Conservation (phyloP, 2,888 invertebrate species). For the Tillus elongatus region DNA sequence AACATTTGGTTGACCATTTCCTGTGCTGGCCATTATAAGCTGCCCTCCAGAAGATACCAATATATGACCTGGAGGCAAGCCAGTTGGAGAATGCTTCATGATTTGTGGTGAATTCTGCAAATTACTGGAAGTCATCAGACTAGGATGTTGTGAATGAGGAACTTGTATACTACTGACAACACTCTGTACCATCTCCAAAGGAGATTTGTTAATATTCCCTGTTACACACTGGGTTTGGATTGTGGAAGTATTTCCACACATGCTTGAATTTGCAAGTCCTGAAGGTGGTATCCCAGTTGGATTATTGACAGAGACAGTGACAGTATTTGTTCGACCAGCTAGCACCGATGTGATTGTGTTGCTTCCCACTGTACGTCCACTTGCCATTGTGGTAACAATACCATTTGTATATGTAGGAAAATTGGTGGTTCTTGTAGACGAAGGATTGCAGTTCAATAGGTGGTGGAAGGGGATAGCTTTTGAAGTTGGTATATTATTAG, state of each 20-base stretch:
- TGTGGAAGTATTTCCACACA: no score
- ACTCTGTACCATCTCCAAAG: slow-evolving; percentile 69
- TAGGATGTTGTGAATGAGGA: slow-evolving; percentile 38
- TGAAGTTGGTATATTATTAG: not conserved
- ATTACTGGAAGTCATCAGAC: slow-evolving; percentile 24
- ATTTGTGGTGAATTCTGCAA: slow-evolving; percentile 40
- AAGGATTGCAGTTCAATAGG: not conserved
- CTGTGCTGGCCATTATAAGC: slow-evolving; percentile 54
- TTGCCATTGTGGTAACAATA: slow-evolving; percentile 56
- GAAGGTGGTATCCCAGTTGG: slow-evolving; percentile 36
- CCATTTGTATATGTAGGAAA: slow-evolving; percentile 29
- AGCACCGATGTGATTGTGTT: slow-evolving; percentile 75
- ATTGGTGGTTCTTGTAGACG: not conserved
- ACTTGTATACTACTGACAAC: slow-evolving; percentile 62
- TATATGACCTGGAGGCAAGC: slow-evolving; percentile 57
- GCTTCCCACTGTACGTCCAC: slow-evolving; percentile 66
- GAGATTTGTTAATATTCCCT: slow-evolving; percentile 49
- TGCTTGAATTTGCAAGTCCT: slow-evolving; percentile 8
- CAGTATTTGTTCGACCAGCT: slow-evolving; percentile 66
- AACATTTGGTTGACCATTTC: slow-evolving; percentile 48
- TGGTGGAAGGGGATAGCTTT: not conserved
- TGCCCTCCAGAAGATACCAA: slow-evolving; percentile 69
- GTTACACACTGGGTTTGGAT: slow-evolving; percentile 30
- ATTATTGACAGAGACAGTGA: slow-evolving; percentile 65
- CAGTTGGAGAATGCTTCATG: slow-evolving; percentile 44